Percentiles rank a stretch among this genome's conserved stretches.
Conservation (phyloP, 2,797 vertebrate species). For the Microhierax caerulescens region DNA sequence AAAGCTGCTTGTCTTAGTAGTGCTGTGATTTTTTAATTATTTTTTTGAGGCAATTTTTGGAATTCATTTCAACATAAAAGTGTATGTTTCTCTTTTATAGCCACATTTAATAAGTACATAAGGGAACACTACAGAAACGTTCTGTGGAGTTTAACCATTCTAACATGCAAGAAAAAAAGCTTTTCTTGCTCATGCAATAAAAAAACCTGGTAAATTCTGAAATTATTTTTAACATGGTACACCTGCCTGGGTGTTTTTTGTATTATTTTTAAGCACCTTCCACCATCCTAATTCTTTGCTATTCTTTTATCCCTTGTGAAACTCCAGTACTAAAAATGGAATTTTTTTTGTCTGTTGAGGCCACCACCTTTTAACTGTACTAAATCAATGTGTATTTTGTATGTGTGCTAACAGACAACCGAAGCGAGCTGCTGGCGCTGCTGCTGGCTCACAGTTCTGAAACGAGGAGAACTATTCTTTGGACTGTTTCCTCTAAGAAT, state of each 20-base stretch:
- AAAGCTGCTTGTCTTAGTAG: background rate
- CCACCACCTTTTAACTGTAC: background rate
- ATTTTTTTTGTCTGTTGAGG: background rate
- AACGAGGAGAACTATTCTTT: background rate
- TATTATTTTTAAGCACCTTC: conserved; percentile 7
- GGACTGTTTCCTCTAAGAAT: background rate
- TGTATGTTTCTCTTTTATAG: conserved; percentile 1
- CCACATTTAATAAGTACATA: conserved; percentile 10
- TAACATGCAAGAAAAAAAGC: too few species aligned
- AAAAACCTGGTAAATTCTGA: background rate
- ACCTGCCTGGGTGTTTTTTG: background rate
- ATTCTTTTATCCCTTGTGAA: background rate
- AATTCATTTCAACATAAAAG: background rate
- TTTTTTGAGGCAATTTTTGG: background rate
- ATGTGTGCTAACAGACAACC: background rate
- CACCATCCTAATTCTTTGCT: background rate
- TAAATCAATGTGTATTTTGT: background rate
- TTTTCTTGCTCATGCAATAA: background rate
- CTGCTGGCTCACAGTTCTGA: background rate
- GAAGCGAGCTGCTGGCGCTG: background rate
- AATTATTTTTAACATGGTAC: background rate
- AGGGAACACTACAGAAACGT: too few species aligned
- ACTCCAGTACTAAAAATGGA: conserved; percentile 37
- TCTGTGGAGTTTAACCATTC: background rate
- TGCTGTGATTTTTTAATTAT: background rate